Base-by-base conservation (phyloP, 2,888 invertebrate genomes). In the Apamea crenata region DNA sequence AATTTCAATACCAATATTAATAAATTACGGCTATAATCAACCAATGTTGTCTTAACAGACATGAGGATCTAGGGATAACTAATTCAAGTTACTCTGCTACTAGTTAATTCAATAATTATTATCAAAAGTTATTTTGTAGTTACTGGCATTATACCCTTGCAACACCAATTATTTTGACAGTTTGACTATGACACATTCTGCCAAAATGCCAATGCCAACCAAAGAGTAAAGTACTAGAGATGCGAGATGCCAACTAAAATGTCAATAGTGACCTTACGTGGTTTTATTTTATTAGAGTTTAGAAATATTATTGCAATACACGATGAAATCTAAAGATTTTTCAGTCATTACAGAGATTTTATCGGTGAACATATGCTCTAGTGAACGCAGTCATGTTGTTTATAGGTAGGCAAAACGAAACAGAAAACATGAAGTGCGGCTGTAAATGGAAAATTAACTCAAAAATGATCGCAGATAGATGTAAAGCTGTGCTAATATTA, bases 401-500 rank as follows among this genome's bases (percentile, higher is more conserved):
- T 88, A 93, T 96, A 96, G 95, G 94, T 95, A 96, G 94, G 82
- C 86, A 92, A 61, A 90, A 88, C 53, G 91, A 94, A 88, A 84
- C 91, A 68, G 93, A 94, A 92, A 94, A 91, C 78, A 96, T 96
- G 96, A 94, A 95, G 93, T 94, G 92, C 85, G 90, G 90, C 87
- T 90, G 86, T 70, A 93, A 92, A 85, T 91, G 88, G 81, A 91
- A 93, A 90, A 91, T 94, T 75, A 91, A 93, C 76, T 88, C 95
- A 44, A 96, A 95, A 94, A 96, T 96, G 95, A 92, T 96, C 78
- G 79, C 94, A 85, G 96, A 96, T 89, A 93, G 93, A 85, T 97
- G 95, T 93, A 96, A 95, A 95, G 94, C 96, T 63, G 93, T 96
- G 90, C 78, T 96, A 79, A 92, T 96, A 91, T 90, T 96, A 59